Evolutionary conservation across 37 sponge, comb jelly and placozoan species (phyloP).

Genomic region (Diacarnus erythraeanus): DNA sequence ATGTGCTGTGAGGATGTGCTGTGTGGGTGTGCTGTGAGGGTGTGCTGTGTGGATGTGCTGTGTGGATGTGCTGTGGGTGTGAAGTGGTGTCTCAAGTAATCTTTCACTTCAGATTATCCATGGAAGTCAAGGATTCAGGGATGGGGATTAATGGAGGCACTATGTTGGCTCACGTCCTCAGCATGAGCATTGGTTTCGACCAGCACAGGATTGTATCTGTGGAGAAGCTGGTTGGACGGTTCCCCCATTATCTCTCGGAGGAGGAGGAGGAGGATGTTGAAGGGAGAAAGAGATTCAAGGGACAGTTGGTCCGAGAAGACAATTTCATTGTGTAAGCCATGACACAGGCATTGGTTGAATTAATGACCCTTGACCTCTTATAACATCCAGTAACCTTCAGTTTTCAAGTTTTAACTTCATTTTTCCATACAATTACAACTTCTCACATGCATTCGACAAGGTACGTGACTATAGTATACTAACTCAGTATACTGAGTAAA

Average conservation of each 20-base stretch:
- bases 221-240: constrained; percentile 24
- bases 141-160: constrained; percentile 4
- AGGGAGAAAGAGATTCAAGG: constrained; percentile 9
- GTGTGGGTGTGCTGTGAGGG: constrained; percentile 24
- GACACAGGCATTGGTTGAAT: background rate
- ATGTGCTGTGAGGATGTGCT: too few relatives aligned
- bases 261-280: background rate
- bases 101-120: constrained; percentile 19
- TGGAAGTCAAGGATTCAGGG: constrained; percentile 16
- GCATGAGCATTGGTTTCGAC: constrained; percentile 52
- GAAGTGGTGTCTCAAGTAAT: too few relatives aligned
- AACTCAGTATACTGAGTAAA: background rate
- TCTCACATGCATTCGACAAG: constrained; percentile 63
- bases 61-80: too few relatives aligned
- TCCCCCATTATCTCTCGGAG: constrained; percentile 10
- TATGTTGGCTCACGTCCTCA: constrained; percentile 2
- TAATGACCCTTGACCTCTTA: background rate
- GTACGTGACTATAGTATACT: constrained; percentile 17
- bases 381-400: background rate
- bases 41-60: too few relatives aligned
- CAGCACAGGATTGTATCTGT: constrained; percentile 41
- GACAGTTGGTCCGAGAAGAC: constrained; percentile 5
- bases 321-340: constrained; percentile 56
- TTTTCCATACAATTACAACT: constrained; percentile 67
- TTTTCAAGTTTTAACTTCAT: constrained; percentile 9